These are phyloP conservation scores for Boloria selene DNA, from an alignment of 2,888 invertebrate genomes.

Conservation along the genomic window DNA sequence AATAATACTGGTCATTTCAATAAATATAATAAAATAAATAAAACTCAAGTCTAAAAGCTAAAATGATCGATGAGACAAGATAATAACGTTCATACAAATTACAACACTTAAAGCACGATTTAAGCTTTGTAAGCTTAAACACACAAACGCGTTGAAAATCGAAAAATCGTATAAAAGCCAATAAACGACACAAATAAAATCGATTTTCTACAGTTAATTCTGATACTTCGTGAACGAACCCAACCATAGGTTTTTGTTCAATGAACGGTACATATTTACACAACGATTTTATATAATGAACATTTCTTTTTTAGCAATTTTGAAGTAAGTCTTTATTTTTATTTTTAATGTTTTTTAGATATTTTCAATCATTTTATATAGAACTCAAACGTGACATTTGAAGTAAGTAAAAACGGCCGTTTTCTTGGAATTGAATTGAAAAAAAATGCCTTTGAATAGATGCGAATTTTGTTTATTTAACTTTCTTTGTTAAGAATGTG, in stretches of 20 bases:
- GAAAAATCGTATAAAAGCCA: too few species aligned
- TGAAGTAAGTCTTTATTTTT: constrained; percentile 25
- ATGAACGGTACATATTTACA: constrained; percentile 42
- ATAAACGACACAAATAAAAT: constrained; percentile 8
- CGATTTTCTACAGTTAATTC: background rate
- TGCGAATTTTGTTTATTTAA: constrained; percentile 3
- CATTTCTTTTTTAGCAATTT: constrained; percentile 37
- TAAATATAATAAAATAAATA: too few species aligned
- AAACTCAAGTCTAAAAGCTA: too few species aligned
- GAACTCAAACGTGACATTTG: constrained; percentile 13
- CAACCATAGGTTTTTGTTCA: constrained; percentile 5
- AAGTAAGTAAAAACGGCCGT: constrained; percentile 5
- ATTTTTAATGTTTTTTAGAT: background rate
- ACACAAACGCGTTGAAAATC: too few species aligned
- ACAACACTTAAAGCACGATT: too few species aligned
- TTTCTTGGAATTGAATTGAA: background rate
- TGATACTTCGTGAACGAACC: constrained; percentile 2
- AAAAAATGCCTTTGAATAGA: background rate
- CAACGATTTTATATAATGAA: constrained; percentile 39
- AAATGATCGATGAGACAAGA: too few species aligned
- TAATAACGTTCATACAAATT: too few species aligned
- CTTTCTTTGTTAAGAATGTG: background rate
- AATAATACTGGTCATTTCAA: too few species aligned
- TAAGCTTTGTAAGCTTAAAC: too few species aligned
- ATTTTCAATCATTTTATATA: constrained; percentile 12